These are phyloP conservation scores for Proteles cristata DNA, from an alignment of 2,113 vertebrate genomes.

Conservation along the genomic window DNA sequence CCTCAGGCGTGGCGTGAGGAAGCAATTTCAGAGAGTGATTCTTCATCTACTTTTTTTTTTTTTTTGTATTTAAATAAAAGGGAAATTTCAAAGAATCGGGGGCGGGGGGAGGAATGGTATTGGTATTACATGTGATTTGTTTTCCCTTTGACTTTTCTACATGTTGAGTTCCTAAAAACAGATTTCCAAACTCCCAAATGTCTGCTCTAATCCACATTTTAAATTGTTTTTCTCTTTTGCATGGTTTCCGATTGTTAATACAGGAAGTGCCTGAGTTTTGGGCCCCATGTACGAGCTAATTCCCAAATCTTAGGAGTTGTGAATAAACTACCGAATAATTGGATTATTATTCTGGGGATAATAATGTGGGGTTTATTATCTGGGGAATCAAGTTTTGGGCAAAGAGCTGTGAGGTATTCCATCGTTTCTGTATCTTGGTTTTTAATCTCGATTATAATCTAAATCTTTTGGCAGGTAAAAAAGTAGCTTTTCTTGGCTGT, in stretches of 20 bases:
- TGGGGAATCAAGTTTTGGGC: neutral
- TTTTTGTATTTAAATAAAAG: slow-evolving; percentile 21
- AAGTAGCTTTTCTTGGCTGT: neutral
- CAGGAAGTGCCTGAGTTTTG: neutral
- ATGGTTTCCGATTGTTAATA: neutral
- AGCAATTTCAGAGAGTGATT: neutral
- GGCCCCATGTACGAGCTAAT: neutral
- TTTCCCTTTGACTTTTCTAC: neutral
- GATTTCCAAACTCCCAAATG: neutral
- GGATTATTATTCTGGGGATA: neutral
- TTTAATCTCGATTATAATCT: neutral
- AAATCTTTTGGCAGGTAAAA: neutral
- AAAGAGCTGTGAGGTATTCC: neutral
- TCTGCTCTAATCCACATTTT: neutral
- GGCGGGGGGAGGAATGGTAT: neutral
- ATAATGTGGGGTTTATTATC: neutral
- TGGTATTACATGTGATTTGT: neutral
- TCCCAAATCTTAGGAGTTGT: neutral
- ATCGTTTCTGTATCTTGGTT: neutral
- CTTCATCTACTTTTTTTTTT: neutral
- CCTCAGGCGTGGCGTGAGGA: neutral
- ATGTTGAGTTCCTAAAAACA: neutral
- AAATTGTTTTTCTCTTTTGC: neutral
- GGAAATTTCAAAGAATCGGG: neutral
- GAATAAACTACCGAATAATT: neutral